These are phyloP conservation scores for Chymomyza caudatula DNA, from an alignment of 2,888 invertebrate genomes.

Conservation along the genomic window DNA sequence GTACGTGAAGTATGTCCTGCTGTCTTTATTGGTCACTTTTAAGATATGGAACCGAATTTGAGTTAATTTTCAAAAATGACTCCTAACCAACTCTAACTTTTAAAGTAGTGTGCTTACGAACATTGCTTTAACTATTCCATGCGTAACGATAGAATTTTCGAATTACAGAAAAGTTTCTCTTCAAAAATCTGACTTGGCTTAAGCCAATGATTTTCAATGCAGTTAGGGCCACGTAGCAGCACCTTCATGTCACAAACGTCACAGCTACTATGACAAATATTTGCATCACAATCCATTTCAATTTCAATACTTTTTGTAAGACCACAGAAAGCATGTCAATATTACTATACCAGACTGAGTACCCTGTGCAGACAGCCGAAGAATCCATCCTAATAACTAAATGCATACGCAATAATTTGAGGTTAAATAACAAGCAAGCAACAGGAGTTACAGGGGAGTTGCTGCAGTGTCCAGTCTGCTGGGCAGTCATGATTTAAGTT, in stretches of 20 bases:
- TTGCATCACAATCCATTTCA: constrained; percentile 56
- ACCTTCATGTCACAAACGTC: neutral
- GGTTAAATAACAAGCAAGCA: constrained; percentile 43
- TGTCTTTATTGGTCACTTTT: no score
- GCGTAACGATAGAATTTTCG: no score
- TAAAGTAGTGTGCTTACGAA: no score
- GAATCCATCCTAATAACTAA: neutral
- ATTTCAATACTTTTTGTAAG: constrained; percentile 44
- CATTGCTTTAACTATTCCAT: no score
- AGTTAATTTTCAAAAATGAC: no score
- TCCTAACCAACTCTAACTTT: no score
- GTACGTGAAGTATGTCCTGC: no score
- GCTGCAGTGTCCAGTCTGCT: neutral
- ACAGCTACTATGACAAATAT: constrained; percentile 25
- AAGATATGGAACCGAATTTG: no score
- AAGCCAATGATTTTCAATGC: neutral
- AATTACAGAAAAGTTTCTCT: no score
- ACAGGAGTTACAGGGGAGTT: constrained; percentile 10
- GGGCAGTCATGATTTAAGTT: constrained; percentile 51
- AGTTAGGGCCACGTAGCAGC: neutral
- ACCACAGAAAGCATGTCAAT: constrained; percentile 36
- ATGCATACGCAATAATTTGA: constrained; percentile 47
- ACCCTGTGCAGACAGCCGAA: neutral
- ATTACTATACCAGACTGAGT: constrained; percentile 37
- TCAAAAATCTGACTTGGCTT: no score